Base-by-base conservation (phyloP, 2,113 vertebrate genomes). In the Stigmatopora argus region DNA sequence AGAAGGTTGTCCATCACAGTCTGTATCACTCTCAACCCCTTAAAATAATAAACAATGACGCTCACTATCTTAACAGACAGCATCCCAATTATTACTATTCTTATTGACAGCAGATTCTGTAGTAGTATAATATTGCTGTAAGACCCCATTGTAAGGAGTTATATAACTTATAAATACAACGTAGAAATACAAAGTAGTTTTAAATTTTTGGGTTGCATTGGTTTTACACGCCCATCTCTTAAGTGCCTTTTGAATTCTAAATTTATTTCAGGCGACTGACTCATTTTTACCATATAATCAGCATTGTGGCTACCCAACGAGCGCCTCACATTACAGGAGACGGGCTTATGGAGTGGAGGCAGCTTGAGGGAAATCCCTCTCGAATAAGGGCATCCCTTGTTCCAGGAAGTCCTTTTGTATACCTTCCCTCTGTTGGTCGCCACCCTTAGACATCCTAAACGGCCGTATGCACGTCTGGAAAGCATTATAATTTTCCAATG, bases 261-360 rank as follows among this genome's bases (percentile, higher is more conserved):
- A 53, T 83, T 74, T 86, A 86, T 87, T 85, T 87, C 57, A 79
- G 79, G 77, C 8, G 65, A 17, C 66, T 85, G 84, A 89, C 83
- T 87, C 80, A 88, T 77, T 81, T 68, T 57, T 80, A 49, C 83
- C 78, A 1, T 76, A 21, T 84, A 84, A 84, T 83, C 84, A 80
- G 38, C 44, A 5, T 71, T 67, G 60, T 31, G 52, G 65, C 66
- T 65, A 65, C 57, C 48, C 38, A 65, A 48, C n/a, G 23, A 51
- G 57, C 10, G 51, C 72, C 71, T 78, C 14, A 69, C 61, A 68
- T 55, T 81, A 66, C 78, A 71, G 68, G 70, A 69, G 64, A 74
- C 48, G 60, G 80, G 72, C 57, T 18, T 41, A 68, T 69, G 1
- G 49, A 75, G 59, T 26, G 75, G 81, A 62, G 69, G 76, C 51